A percentile compares a stretch with the other conserved stretches of the same genome.
Conservation (phyloP, 2,797 vertebrate genomes). For the Uromys caudimaculatus region DNA sequence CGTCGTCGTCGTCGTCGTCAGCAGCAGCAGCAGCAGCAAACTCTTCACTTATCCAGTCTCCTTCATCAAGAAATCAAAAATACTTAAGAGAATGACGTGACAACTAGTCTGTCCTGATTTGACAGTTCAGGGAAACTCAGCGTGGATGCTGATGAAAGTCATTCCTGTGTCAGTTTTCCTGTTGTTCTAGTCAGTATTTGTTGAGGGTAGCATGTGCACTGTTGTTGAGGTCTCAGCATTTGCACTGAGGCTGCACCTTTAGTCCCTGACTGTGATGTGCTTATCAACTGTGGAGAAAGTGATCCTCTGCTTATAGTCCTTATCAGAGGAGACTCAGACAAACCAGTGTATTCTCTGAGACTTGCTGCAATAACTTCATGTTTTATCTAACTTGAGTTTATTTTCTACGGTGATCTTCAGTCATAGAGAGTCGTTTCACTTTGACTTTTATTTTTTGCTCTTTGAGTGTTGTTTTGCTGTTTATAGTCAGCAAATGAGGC, state of each 20-base stretch:
- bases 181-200: background rate
- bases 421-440: background rate
- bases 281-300: background rate
- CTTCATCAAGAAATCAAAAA: background rate
- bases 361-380: constrained; percentile 8
- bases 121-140: background rate
- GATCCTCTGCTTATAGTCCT: background rate
- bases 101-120: background rate
- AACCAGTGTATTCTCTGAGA: background rate
- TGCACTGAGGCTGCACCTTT: background rate
- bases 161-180: background rate
- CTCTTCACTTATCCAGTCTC: background rate
- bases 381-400: background rate
- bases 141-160: constrained; percentile 25
- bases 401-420: background rate
- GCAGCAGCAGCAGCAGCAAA: background rate
- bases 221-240: background rate
- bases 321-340: background rate
- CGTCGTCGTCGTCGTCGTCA: no score
- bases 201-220: background rate
- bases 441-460: constrained; percentile 48
- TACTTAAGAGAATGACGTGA: background rate
- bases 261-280: background rate
- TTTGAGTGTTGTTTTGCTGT: constrained; percentile 40
- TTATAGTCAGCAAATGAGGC: background rate